phyloP scores from a whole-genome alignment of 2,113 vertebrate genomes.

The Oreochromis tanganicae region DNA sequence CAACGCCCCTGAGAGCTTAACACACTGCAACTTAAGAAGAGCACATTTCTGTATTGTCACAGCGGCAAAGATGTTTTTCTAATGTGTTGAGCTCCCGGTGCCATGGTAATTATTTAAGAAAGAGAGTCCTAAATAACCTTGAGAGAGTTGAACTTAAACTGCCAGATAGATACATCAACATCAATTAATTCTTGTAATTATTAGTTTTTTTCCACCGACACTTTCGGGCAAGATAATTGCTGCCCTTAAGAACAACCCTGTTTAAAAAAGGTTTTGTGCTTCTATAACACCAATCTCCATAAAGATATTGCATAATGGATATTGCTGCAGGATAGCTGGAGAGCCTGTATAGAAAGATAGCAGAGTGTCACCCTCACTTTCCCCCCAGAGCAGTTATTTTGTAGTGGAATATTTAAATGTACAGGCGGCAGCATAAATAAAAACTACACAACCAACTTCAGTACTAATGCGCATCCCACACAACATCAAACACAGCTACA shows the following conservation, averaged over 20 bases:
- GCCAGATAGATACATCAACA: not conserved
- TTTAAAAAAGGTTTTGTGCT: slow-evolving; percentile 10
- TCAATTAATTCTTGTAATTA: slow-evolving; percentile 39
- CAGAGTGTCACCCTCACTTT: not conserved
- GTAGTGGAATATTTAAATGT: not conserved
- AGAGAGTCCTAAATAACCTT: not conserved
- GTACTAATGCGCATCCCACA: not conserved
- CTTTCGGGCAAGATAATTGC: not conserved
- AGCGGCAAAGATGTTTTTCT: not conserved
- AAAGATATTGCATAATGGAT: slow-evolving; percentile 25
- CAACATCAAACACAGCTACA: not conserved
- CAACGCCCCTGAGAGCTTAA: not conserved
- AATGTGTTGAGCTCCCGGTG: not conserved
- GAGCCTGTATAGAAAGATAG: not conserved
- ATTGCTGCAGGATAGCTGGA: not conserved
- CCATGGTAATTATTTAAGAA: not conserved
- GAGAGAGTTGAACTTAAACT: slow-evolving; percentile 6
- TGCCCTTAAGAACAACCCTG: slow-evolving; percentile 11
- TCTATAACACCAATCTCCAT: not conserved
- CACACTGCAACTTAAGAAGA: not conserved
- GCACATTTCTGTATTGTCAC: not conserved
- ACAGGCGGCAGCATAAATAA: not conserved
- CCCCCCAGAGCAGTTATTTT: not conserved
- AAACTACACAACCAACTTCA: not conserved
- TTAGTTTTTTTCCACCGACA: not conserved